phyloP scores from a whole-genome alignment of 2,888 invertebrate species.

The Cerastoderma edule region DNA sequence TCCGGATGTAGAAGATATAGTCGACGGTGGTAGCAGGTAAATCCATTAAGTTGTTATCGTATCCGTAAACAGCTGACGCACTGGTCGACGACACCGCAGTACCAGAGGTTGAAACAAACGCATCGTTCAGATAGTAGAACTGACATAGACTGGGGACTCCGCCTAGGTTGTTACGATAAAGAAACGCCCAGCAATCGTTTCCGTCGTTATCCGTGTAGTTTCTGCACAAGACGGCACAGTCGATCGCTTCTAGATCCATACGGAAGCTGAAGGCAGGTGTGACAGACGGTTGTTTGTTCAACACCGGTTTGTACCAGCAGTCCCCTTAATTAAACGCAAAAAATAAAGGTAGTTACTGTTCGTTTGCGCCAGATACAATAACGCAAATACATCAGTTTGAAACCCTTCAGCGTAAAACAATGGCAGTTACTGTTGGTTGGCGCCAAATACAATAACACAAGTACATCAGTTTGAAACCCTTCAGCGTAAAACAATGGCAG shows the following conservation, averaged over 20 bases:
- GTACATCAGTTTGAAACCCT: background rate
- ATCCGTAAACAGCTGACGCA: background rate
- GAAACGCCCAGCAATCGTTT: conserved; percentile 18
- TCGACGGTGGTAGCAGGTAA: background rate
- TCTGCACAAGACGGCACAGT: conserved; percentile 14
- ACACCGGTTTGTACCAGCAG: conserved; percentile 25
- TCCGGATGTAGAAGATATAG: conserved; percentile 28
- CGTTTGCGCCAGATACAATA: background rate
- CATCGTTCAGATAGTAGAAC: conserved; percentile 8
- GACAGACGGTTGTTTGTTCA: conserved; percentile 6
- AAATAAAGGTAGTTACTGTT: background rate
- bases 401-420: too few species aligned
- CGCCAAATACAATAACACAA: background rate
- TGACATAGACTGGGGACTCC: background rate
- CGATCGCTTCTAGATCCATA: background rate
- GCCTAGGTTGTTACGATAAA: conserved; percentile 1
- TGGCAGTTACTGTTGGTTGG: background rate
- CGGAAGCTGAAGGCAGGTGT: background rate
- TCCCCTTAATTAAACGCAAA: too few species aligned
- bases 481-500: too few species aligned
- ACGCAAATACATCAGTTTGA: background rate
- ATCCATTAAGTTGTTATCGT: background rate
- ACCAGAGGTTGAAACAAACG: background rate
- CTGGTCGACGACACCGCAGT: conserved; percentile 2
- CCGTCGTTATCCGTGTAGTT: background rate